Percentiles rank a stretch among this genome's conserved stretches.
phyloP scores from a whole-genome alignment of 2,797 vertebrate genomes.

The Agapornis canus region DNA sequence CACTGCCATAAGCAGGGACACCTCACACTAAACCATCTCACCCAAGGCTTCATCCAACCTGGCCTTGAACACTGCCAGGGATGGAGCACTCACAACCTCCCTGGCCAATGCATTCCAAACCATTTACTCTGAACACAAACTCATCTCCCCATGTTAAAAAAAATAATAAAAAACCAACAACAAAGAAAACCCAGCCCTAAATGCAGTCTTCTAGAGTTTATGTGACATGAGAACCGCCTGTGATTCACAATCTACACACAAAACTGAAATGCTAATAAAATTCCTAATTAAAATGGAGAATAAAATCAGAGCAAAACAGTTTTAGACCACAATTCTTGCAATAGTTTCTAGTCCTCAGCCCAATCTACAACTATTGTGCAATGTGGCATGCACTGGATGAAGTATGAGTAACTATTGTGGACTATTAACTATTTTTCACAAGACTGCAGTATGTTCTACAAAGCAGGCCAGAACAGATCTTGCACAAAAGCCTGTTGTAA shows the following conservation, averaged over 20 bases:
- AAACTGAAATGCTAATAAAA: not conserved
- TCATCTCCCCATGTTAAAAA: not conserved
- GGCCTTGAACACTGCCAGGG: no score
- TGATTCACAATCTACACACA: not conserved
- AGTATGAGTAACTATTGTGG: not conserved
- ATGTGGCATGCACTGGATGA: accelerated
- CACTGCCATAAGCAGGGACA: no score
- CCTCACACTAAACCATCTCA: no score
- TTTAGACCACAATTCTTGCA: not conserved
- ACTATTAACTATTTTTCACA: not conserved
- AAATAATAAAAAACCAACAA: not conserved
- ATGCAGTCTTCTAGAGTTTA: not conserved
- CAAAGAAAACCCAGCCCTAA: not conserved
- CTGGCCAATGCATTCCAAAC: no score
- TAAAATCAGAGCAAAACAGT: not conserved
- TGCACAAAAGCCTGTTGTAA: not conserved
- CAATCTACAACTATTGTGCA: not conserved
- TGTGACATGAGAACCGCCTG: not conserved
- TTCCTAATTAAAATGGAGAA: not conserved
- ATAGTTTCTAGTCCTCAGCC: not conserved
- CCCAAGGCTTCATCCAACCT: no score
- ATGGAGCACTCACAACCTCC: no score
- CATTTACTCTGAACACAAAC: not conserved
- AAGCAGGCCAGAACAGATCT: not conserved
- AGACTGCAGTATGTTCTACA: not conserved